Percentiles rank a stretch among this genome's conserved stretches.
phyloP scores from a whole-genome alignment of 2,797 vertebrate species.

The Enteromius treurensis region DNA sequence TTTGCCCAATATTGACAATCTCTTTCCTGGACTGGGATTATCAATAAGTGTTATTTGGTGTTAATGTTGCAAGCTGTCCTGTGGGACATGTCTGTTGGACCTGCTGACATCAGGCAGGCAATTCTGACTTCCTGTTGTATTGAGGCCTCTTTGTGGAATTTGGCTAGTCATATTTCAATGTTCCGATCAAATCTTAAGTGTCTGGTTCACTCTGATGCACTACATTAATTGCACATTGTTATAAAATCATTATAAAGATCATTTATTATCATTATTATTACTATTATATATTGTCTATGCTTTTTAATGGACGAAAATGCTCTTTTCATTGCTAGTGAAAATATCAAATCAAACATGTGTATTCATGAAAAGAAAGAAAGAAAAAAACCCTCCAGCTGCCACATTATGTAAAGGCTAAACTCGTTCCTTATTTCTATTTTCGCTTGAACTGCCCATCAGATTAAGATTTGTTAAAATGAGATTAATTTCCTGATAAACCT shows the following conservation, averaged over 20 bases:
- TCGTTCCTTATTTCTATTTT: conserved; percentile 39
- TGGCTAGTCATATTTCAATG: too few relatives aligned
- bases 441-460: conserved; percentile 55
- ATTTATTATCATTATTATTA: neutral
- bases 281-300: neutral
- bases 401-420: conserved; percentile 31
- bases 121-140: too few relatives aligned
- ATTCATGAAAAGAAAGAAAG: neutral
- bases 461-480: conserved; percentile 61
- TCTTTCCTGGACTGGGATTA: too few relatives aligned
- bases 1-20: too few relatives aligned
- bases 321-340: neutral
- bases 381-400: neutral
- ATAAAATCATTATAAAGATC: neutral
- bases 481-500: conserved; percentile 63
- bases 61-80: too few relatives aligned
- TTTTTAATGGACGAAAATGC: neutral
- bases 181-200: too few relatives aligned
- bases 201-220: too few relatives aligned
- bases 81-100: too few relatives aligned
- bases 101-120: too few relatives aligned
- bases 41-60: too few relatives aligned
- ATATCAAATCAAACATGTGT: neutral
- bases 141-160: too few relatives aligned
- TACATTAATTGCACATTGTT: neutral